These are phyloP conservation scores for Palloptera scutellata DNA, from an alignment of 2,888 invertebrate species.

Conservation along the genomic window DNA sequence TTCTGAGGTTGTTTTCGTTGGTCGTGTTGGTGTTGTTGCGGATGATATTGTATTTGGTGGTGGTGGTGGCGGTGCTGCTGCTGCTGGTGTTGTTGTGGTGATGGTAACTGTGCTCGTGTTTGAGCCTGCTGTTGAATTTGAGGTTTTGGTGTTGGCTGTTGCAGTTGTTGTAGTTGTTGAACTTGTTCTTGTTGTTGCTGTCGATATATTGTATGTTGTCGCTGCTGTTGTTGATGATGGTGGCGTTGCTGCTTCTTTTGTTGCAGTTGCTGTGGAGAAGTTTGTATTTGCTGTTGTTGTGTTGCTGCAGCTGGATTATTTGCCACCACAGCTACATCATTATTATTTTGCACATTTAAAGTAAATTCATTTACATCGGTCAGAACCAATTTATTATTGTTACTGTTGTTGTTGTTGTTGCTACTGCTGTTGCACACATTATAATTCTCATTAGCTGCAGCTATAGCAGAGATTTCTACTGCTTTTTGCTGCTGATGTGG, in stretches of 20 bases:
- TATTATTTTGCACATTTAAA: slow-evolving; percentile 44
- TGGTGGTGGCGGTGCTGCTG: slow-evolving; percentile 36
- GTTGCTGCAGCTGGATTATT: slow-evolving; percentile 6
- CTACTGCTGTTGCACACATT: slow-evolving; percentile 21
- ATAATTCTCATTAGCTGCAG: slow-evolving; percentile 37
- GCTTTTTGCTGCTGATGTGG: slow-evolving; percentile 21
- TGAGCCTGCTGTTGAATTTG: slow-evolving; percentile 58
- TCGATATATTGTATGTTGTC: slow-evolving; percentile 33
- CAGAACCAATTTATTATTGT: slow-evolving; percentile 11
- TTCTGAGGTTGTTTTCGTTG: slow-evolving; percentile 42
- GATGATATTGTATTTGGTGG: slow-evolving; percentile 37
- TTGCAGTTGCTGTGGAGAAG: slow-evolving; percentile 40
- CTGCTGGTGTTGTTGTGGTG: slow-evolving; percentile 33
- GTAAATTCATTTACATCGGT: slow-evolving; percentile 35
- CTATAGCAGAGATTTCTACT: slow-evolving; percentile 26
- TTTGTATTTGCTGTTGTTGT: slow-evolving; percentile 25
- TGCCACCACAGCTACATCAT: slow-evolving; percentile 13
- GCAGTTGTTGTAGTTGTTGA: too few relatives aligned
- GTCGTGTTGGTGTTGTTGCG: slow-evolving; percentile 39
- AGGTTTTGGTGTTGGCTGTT: slow-evolving; percentile 62
- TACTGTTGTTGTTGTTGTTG: slow-evolving; percentile 27
- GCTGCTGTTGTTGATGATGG: too few relatives aligned
- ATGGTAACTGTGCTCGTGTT: slow-evolving; percentile 44
- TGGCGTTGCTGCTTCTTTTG: slow-evolving; percentile 43
- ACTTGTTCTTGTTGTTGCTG: too few relatives aligned